A percentile compares a stretch with the other conserved stretches of the same genome.
phyloP scores from a whole-genome alignment of 2,113 vertebrate species.

The Rallus limicola region DNA sequence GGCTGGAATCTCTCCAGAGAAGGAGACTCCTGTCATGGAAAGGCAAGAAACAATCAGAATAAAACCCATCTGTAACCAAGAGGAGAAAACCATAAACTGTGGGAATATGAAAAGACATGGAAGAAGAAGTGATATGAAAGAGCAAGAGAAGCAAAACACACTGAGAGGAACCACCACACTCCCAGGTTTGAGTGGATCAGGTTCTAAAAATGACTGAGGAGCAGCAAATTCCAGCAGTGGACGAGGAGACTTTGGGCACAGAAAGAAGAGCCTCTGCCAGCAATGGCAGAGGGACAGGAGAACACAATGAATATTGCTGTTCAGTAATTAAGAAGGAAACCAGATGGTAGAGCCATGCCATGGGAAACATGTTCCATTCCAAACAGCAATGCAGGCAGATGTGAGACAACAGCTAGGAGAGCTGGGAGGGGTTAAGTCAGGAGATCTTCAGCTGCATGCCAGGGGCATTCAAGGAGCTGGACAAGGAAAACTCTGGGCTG shows the following conservation, averaged over 20 bases:
- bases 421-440: no score
- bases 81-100: background rate
- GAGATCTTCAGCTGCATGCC: background rate
- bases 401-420: background rate
- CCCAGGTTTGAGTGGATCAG: background rate
- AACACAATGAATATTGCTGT: background rate
- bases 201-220: background rate
- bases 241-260: background rate
- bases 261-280: background rate
- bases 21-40: background rate
- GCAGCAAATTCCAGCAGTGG: background rate
- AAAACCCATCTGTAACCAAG: background rate
- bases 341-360: background rate
- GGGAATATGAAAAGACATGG: background rate
- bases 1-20: no score
- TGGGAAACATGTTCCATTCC: background rate
- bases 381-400: background rate
- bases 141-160: background rate
- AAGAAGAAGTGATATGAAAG: background rate
- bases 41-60: background rate
- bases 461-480: background rate
- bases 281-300: background rate
- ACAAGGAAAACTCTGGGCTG: background rate
- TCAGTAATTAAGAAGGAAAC: background rate
- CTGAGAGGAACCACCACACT: background rate